A percentile compares a stretch with the other conserved stretches of the same genome.
Conservation (phyloP, 2,797 vertebrate genomes). For the Pangasius djambal region DNA sequence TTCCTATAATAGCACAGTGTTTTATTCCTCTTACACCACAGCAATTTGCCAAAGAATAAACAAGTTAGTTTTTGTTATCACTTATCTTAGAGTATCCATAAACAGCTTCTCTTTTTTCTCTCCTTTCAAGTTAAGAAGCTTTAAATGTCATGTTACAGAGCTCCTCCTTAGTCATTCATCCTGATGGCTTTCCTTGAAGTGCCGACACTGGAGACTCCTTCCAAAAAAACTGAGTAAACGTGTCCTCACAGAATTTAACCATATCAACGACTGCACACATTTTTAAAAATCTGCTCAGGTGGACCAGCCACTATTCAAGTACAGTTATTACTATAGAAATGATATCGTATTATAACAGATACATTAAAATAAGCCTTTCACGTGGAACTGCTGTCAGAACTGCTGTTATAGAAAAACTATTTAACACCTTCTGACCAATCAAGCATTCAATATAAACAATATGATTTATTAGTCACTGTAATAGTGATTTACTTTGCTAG, state of each 20-base stretch:
- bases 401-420: not conserved
- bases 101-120: not conserved
- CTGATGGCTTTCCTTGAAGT: not conserved
- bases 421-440: not conserved
- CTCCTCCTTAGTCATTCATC: not conserved
- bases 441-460: not conserved
- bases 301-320: not conserved
- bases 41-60: not conserved
- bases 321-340: not conserved
- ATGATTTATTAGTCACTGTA: not conserved
- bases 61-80: not conserved
- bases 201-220: not conserved
- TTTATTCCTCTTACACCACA: not conserved
- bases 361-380: not conserved
- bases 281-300: not conserved
- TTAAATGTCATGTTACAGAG: not conserved
- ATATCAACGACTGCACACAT: not conserved
- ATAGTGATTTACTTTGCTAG: not conserved
- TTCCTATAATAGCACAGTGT: not conserved
- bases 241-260: not conserved
- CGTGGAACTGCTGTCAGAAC: not conserved
- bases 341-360: not conserved
- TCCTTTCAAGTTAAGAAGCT: not conserved
- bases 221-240: not conserved
- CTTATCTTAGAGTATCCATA: not conserved